phyloP scores from a whole-genome alignment of 2,113 vertebrate species.

The Chlorodrepanis virens region DNA sequence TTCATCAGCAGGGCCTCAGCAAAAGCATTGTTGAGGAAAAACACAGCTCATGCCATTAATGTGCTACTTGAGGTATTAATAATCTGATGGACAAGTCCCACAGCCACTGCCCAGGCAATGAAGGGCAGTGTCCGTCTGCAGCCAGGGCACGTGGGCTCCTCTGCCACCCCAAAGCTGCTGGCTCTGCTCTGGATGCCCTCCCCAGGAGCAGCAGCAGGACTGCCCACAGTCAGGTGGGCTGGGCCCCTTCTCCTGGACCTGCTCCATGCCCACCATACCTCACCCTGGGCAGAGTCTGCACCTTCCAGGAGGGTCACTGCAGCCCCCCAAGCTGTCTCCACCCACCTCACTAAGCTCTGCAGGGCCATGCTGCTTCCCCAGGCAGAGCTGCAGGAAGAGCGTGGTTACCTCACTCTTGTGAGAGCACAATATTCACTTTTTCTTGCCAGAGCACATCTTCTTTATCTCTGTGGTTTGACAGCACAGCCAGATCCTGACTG shows the following conservation, averaged over 20 bases:
- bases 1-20: neutral
- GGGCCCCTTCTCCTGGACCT: neutral
- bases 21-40: neutral
- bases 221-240: neutral
- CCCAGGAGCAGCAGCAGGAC: neutral
- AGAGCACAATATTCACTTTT: neutral
- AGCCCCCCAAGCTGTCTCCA: neutral
- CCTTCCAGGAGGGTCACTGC: neutral
- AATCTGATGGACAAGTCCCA: neutral
- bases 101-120: neutral
- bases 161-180: neutral
- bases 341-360: rapidly evolving
- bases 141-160: neutral
- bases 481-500: neutral
- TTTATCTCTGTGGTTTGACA: neutral
- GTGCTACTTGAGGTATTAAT: neutral
- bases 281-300: neutral
- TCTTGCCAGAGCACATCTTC: neutral
- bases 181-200: neutral
- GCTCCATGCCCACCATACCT: neutral
- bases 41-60: rapidly evolving
- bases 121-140: neutral
- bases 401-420: neutral
- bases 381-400: neutral
- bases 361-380: rapidly evolving